Percentiles rank a stretch among this genome's conserved stretches.
phyloP scores from a whole-genome alignment of 2,888 invertebrate species.

The Dioctria rufipes region DNA sequence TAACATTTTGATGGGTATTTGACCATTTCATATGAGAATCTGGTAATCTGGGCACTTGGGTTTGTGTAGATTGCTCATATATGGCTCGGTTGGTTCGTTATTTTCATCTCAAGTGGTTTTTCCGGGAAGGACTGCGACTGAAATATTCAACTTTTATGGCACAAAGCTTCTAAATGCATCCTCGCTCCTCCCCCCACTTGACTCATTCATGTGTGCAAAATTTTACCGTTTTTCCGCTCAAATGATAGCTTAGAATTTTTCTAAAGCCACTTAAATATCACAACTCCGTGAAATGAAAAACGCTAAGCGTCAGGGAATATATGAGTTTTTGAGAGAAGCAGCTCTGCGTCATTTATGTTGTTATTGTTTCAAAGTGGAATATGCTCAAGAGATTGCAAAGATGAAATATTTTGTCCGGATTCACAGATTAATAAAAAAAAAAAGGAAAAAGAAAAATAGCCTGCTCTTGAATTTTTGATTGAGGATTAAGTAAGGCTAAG shows the following conservation, averaged over 20 bases:
- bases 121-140: background rate
- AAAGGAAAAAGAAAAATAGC: too few relatives aligned
- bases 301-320: background rate
- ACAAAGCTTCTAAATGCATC: slow-evolving; percentile 41
- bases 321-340: slow-evolving; percentile 11
- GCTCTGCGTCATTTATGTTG: background rate
- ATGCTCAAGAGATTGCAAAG: too few relatives aligned
- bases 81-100: slow-evolving; percentile 41
- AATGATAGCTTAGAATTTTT: slow-evolving; percentile 45
- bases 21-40: slow-evolving; percentile 49
- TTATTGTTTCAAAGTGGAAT: background rate
- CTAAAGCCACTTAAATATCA: slow-evolving; percentile 41
- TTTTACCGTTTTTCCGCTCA: slow-evolving; percentile 39
- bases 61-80: slow-evolving; percentile 44
- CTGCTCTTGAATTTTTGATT: too few relatives aligned
- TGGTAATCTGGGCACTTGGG: slow-evolving; percentile 43
- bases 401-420: too few relatives aligned
- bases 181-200: background rate
- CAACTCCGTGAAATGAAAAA: slow-evolving; percentile 38
- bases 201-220: slow-evolving; percentile 38
- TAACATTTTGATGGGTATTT: slow-evolving; percentile 50
- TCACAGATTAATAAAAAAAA: too few relatives aligned
- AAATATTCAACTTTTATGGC: slow-evolving; percentile 32
- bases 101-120: slow-evolving; percentile 38
- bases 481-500: too few relatives aligned